Conservation (phyloP, 2,113 vertebrate species). For the Pteropus alecto region DNA sequence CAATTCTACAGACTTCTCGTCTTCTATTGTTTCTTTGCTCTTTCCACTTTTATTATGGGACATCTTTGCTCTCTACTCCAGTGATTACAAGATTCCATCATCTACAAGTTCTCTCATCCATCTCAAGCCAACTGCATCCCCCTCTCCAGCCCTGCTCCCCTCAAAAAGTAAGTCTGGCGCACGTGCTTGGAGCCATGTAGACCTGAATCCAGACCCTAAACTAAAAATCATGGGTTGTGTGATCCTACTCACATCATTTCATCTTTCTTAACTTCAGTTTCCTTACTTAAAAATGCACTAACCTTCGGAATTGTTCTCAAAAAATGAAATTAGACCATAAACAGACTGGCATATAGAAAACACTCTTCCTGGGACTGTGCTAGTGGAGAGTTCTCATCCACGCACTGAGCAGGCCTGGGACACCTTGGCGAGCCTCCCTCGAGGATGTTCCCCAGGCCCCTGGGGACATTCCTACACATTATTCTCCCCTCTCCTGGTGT, state of each 20-base stretch:
- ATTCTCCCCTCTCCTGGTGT: neutral
- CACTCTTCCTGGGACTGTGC: accelerated
- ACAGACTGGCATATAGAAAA: neutral
- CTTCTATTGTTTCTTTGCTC: neutral
- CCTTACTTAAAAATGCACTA: neutral
- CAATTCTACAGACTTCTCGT: neutral
- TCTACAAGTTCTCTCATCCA: neutral
- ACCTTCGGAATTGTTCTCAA: neutral
- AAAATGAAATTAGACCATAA: neutral
- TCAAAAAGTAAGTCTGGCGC: neutral
- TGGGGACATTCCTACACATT: neutral
- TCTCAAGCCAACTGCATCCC: neutral
- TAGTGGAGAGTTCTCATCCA: neutral
- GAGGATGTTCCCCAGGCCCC: too few species aligned
- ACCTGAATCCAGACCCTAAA: neutral
- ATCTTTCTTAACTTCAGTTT: neutral
- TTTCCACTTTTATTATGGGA: neutral
- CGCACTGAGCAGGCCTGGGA: accelerated
- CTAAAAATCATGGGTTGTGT: neutral
- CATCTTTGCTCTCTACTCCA: neutral
- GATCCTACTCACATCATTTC: neutral
- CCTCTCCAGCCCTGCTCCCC: accelerated
- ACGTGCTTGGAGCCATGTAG: neutral
- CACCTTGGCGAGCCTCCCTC: accelerated
- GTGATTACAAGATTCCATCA: neutral